Evolutionary conservation across 2,888 invertebrate genomes (phyloP).

Genomic region (Dexiosoma caninum): DNA sequence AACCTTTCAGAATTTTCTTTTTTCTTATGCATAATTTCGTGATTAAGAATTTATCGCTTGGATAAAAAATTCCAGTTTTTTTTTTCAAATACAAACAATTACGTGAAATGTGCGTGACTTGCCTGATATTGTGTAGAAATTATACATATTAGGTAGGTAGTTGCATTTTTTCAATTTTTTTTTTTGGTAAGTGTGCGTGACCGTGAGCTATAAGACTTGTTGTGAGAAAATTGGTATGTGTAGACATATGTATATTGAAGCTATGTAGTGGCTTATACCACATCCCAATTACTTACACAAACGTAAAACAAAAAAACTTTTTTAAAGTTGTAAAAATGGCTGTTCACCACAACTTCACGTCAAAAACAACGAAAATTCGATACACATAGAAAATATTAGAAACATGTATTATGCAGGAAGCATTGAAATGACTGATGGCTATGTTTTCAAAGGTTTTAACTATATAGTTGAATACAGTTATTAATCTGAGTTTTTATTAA

Average conservation of each 20-base stretch:
- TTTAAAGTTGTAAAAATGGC: not conserved
- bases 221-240: not conserved
- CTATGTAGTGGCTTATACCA: not conserved
- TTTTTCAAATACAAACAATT: not conserved
- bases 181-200: conserved; percentile 34
- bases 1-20: too few relatives aligned
- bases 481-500: too few relatives aligned
- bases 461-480: not conserved
- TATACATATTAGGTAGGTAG: not conserved
- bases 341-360: not conserved
- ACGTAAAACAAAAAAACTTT: not conserved
- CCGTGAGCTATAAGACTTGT: conserved; percentile 5
- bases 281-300: not conserved
- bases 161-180: not conserved
- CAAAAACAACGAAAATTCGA: not conserved
- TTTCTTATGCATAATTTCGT: not conserved
- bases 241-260: not conserved
- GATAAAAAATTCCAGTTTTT: not conserved
- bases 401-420: not conserved
- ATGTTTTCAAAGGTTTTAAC: not conserved
- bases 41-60: not conserved
- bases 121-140: not conserved
- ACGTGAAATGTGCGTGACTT: conserved; percentile 45
- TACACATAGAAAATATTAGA: not conserved
- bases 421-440: not conserved